Base-by-base conservation (phyloP, 2,113 vertebrate species). In the Cettia cetti region DNA sequence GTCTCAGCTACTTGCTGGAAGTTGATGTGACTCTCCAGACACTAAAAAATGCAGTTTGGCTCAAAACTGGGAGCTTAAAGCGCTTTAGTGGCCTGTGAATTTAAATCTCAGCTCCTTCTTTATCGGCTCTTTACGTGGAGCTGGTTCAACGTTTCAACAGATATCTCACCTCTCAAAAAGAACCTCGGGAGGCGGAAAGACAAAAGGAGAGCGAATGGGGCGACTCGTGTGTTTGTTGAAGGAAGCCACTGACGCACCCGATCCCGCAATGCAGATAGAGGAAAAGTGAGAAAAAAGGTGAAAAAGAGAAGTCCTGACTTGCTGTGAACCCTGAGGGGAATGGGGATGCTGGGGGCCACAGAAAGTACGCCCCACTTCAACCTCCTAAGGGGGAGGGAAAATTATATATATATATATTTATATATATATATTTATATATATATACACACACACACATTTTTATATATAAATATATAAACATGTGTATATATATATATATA, bases 71-170 rank as follows among this genome's bases (percentile, higher is more conserved):
- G 59, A 83, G 78, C 82, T 96, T 96, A 54, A 84, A 92, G 82
- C 8, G 10, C 96, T 79, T 82, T 92, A 42, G 81, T 74, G 93
- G 74, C 59, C 63, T 94, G 79, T 37, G 60, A 87, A 74, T 93
- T 69, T n/a, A 70, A 80, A 59, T 42, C 42, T 45, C 49, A 15
- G 3, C 18, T 82, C 33, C 94, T 96, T 93, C 40, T 79, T 84
- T 89, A 44, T 40, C 52, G n/a, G 30, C 39, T 80, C 28, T 71
- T 95, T 47, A 61, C 26, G 16, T 24, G 60, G 70, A 83, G 70
- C 50, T 53, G 66, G 45, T 64, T 89, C 64, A 52, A 64, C 16
- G 35, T 82, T 93, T 31, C 61, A 80, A 35, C 33, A 28, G 56
- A 4, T 44, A 26, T 20, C 61, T 90, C 87, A 90, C 30, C 42